Conservation (phyloP, 2,797 vertebrate genomes). For the Anisognathus igniventris region DNA sequence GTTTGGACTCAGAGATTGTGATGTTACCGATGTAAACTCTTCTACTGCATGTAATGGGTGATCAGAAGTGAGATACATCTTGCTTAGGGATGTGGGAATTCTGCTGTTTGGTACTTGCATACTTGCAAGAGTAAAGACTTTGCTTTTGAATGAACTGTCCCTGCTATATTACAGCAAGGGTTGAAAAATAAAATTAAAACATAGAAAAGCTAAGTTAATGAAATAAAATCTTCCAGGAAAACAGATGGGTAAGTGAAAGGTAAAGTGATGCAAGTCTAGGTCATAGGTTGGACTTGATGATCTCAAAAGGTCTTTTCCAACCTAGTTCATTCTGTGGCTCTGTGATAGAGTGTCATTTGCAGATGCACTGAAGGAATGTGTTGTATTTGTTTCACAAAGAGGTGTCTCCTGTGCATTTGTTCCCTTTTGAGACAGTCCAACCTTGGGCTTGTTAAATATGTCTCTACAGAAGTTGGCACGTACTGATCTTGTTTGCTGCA, state of each 20-base stretch:
- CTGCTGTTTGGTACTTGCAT: not conserved
- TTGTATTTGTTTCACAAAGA: not conserved
- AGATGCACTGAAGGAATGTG: not conserved
- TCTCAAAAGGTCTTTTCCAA: not conserved
- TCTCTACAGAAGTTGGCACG: not conserved
- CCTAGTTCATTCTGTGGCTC: not conserved
- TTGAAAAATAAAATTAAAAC: not conserved
- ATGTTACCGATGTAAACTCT: not conserved
- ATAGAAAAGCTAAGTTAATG: not conserved
- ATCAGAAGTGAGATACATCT: not conserved
- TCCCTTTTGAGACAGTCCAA: conserved; percentile 48
- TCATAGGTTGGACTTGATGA: not conserved
- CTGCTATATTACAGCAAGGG: not conserved
- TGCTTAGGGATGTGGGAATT: not conserved
- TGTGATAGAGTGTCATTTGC: not conserved
- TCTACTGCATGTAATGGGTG: not conserved
- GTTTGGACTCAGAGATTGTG: not conserved
- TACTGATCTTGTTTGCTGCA: conserved; percentile 21
- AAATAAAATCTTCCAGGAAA: not conserved
- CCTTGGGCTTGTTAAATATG: not conserved
- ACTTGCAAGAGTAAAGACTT: not conserved
- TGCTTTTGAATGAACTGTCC: not conserved
- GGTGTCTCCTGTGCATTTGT: not conserved
- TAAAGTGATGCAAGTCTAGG: not conserved
- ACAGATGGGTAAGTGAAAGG: not conserved